Evolutionary conservation across 2,888 invertebrate species (phyloP), one percentile per base, ranked within the genome.

Genomic region (Eurytoma californica): DNA sequence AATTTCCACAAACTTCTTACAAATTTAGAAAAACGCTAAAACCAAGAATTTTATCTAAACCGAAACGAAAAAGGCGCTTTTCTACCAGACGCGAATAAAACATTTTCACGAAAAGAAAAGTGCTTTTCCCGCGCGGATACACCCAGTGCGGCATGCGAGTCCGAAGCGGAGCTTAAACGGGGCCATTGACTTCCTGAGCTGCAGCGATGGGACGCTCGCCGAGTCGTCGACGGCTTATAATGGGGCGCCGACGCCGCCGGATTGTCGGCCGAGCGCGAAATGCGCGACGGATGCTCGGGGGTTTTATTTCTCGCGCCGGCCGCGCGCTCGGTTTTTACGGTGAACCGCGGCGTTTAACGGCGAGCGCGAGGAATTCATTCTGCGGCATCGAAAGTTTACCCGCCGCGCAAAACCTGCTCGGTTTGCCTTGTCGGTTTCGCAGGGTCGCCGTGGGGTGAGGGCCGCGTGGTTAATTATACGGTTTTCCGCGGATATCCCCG

Each of bases 281-380:
- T 20, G 58, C 58, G 5, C 57, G 58, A 14, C 4, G 2, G 18
- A 72, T 55, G 39, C 79, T 82, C 83, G 86, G 24, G 24, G 86
- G 86, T 88, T 88, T 88, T 86, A 87, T 88, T 88, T 87, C 87
- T 86, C 60, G 13, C 39, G 9, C 84, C 39, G 66, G 39, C 28
- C 67, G 72, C 75, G 83, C 83, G 83, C 83, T 84, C 83, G 86
- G 86, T 89, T 89, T 90, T 89, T 88, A 90, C 86, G 89, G 89
- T 87, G 87, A 88, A 89, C 89, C 89, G 88, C 89, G 67, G 30
- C 49, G 49, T 51, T 68, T 68, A 63, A 70, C 51, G 53, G 68
- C n/a, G 47, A 39, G 51, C 75, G 67, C 75, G 63, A 65, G 18
- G 28, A 30, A 61, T 67, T 57, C 55, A 5, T 20, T 20, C 20